A percentile compares a stretch with the other conserved stretches of the same genome.
These are phyloP conservation scores for Epinephelus coioides DNA, from an alignment of 2,797 vertebrate genomes.

Conservation along the genomic window DNA sequence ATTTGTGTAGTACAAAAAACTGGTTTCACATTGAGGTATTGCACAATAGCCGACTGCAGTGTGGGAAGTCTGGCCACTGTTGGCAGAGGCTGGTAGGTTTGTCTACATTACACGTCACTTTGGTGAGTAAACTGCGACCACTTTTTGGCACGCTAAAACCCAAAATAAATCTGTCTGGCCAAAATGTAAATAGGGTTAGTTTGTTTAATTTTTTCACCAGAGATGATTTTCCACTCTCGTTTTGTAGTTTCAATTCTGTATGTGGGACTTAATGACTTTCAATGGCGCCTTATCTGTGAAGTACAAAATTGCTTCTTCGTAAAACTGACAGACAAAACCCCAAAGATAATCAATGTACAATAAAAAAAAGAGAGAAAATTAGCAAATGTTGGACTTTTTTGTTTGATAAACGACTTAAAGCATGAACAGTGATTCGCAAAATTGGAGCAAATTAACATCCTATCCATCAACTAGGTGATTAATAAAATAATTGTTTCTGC, in stretches of 20 bases:
- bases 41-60: constrained; percentile 54
- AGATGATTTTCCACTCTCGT: not conserved
- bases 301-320: not conserved
- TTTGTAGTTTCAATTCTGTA: not conserved
- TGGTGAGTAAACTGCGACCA: constrained; percentile 4
- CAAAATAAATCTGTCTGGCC: not conserved
- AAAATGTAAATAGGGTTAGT: constrained; percentile 25
- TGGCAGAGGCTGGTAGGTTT: constrained; percentile 27
- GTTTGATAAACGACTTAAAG: not conserved
- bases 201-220: not conserved
- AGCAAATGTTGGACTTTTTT: no score
- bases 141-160: not conserved
- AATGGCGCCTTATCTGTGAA: no score
- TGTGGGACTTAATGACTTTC: no score
- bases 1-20: constrained; percentile 23
- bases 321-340: not conserved
- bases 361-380: no score
- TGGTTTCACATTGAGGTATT: constrained; percentile 53
- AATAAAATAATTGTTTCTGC: not conserved
- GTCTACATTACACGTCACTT: constrained; percentile 19
- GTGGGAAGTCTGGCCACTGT: constrained; percentile 41
- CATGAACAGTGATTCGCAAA: not conserved
- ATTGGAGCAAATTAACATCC: not conserved
- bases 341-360: not conserved
- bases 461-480: not conserved